Percentiles rank a stretch among this genome's conserved stretches.
Evolutionary conservation across 2,113 vertebrate genomes (phyloP).

Genomic region (Thinocorus orbignyianus): DNA sequence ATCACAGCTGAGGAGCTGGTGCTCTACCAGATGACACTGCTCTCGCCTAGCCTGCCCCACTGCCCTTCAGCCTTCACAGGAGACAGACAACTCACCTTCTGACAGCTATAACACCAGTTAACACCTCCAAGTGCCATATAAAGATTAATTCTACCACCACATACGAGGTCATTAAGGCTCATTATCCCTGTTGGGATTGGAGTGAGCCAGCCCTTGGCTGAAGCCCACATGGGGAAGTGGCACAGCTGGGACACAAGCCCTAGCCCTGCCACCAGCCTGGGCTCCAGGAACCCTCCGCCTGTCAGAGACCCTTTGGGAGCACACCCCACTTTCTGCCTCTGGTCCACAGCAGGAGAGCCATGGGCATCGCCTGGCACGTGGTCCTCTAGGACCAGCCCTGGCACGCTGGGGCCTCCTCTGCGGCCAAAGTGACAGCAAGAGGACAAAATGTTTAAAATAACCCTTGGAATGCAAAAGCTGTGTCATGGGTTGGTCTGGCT

Average conservation of each 20-base stretch:
- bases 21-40: not conserved
- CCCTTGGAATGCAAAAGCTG: not conserved
- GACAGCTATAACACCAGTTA: not conserved
- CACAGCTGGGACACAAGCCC: not conserved
- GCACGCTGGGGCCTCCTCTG: not conserved
- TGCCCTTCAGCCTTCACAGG: not conserved
- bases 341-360: not conserved
- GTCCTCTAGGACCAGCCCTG: not conserved
- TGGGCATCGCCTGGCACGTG: rapidly evolving
- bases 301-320: not conserved
- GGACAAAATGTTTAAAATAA: not conserved
- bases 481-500: not conserved
- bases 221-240: not conserved
- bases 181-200: not conserved
- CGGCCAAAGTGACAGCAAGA: not conserved
- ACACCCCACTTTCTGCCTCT: not conserved
- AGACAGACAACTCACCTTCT: not conserved
- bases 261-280: not conserved
- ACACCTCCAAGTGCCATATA: not conserved
- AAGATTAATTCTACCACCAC: not conserved
- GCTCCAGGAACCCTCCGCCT: not conserved
- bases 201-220: not conserved
- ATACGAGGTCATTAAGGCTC: not conserved
- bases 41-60: too few species aligned
- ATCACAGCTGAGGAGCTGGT: not conserved